These are phyloP conservation scores for Trigoniulus corallinus DNA, from an alignment of 1,140 invertebrate species.

Conservation along the genomic window DNA sequence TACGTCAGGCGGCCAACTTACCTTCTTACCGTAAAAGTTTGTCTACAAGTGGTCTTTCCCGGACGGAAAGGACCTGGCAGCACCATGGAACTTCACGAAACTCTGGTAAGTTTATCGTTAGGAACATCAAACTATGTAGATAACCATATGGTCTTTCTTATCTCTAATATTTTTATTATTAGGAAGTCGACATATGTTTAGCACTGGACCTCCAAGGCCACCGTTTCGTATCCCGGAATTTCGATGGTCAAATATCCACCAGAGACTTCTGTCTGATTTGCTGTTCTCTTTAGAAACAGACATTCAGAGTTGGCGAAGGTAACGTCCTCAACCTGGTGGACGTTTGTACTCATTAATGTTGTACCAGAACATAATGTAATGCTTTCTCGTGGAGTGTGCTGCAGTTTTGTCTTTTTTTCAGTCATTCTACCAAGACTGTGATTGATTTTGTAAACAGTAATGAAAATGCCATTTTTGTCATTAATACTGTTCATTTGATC, in stretches of 20 bases:
- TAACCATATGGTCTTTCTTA: background rate
- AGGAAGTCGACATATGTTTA: constrained; percentile 62
- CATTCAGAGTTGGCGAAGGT: constrained; percentile 80
- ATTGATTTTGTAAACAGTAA: constrained; percentile 95
- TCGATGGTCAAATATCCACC: constrained; percentile 98
- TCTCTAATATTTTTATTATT: too few species aligned
- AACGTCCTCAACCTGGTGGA: too few species aligned
- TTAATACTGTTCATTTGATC: constrained; percentile 97
- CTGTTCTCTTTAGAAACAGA: constrained; percentile 94
- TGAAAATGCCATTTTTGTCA: constrained; percentile 97
- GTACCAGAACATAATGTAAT: too few species aligned
- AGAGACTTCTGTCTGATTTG: constrained; percentile 87
- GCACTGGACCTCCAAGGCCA: constrained; percentile 81
- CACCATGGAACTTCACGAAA: too few species aligned
- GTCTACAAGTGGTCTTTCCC: too few species aligned
- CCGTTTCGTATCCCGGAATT: constrained; percentile 99
- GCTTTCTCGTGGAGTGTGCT: too few species aligned
- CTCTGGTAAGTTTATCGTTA: too few species aligned
- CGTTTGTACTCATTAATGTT: too few species aligned
- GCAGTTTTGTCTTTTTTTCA: too few species aligned
- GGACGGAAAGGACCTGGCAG: too few species aligned
- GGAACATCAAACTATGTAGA: constrained; percentile 3
- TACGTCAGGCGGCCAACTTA: too few species aligned
- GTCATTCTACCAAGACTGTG: constrained; percentile 89
- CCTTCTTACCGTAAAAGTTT: too few species aligned